phyloP scores from a whole-genome alignment of 2,797 vertebrate genomes.

The Galago senegalensis region DNA sequence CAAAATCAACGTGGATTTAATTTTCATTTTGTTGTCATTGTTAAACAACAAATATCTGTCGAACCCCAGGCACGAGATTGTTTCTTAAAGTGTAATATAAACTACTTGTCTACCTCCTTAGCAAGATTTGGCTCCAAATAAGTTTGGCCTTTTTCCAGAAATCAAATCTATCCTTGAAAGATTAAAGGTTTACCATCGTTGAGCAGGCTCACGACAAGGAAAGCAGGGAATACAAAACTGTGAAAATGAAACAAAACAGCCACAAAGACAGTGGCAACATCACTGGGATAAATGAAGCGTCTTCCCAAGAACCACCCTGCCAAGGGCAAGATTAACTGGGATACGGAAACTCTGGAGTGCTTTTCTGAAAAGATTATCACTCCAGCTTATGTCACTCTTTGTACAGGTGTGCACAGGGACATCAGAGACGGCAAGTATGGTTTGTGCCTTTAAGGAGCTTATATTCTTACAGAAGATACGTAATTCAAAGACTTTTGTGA shows the following conservation, averaged over 20 bases:
- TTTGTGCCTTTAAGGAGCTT: neutral
- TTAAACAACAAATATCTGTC: constrained; percentile 81
- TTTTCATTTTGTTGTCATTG: constrained; percentile 79
- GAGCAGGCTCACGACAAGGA: constrained; percentile 59
- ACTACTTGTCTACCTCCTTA: constrained; percentile 77
- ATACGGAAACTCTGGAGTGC: neutral
- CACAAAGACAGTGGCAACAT: neutral
- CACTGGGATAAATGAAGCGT: neutral
- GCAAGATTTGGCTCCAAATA: constrained; percentile 74
- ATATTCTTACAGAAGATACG: neutral
- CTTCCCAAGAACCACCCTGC: neutral
- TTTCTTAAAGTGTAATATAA: constrained; percentile 77
- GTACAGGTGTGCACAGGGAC: neutral
- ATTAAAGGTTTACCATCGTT: constrained; percentile 70
- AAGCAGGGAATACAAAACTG: constrained; percentile 21
- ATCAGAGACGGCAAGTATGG: neutral
- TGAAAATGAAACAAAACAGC: neutral
- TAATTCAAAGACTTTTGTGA: neutral
- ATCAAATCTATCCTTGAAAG: constrained; percentile 75
- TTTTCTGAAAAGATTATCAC: neutral
- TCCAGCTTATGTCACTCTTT: neutral
- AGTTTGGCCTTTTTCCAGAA: constrained; percentile 77
- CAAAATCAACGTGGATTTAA: constrained; percentile 65
- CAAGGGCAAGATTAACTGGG: neutral
- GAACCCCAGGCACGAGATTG: constrained; percentile 66